Percentiles rank a stretch among this genome's conserved stretches.
Conservation (phyloP, 2,888 invertebrate species). For the Protophormia terraenovae region DNA sequence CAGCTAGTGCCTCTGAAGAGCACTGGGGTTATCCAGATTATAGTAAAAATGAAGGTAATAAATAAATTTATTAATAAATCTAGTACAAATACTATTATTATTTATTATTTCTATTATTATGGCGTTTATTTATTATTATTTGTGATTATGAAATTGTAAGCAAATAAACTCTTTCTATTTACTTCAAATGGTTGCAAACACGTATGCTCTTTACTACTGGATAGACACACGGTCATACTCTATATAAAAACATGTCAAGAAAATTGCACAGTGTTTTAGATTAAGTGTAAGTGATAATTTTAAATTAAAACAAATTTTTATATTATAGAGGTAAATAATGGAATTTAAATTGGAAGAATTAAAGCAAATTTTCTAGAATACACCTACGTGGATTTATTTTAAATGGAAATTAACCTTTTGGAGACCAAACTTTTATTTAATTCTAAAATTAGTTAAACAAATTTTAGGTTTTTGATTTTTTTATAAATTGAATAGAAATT, state of each 20-base stretch:
- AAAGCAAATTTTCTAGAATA: background rate
- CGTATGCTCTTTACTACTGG: too few relatives aligned
- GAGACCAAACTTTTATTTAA: background rate
- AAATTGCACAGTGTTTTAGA: constrained; percentile 21
- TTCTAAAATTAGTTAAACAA: too few relatives aligned
- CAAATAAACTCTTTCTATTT: constrained; percentile 17
- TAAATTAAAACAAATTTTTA: constrained; percentile 5
- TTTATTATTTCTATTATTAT: background rate
- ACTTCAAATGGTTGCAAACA: background rate
- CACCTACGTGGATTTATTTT: background rate
- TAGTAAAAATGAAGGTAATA: constrained; percentile 76
- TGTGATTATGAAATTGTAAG: constrained; percentile 10
- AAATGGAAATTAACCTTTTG: background rate
- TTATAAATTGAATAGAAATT: too few relatives aligned
- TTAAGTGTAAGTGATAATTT: constrained; percentile 26
- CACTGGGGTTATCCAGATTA: constrained; percentile 79
- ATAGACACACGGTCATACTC: background rate
- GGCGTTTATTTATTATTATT: background rate
- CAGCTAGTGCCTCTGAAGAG: constrained; percentile 65
- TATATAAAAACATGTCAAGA: background rate
- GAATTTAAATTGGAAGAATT: background rate
- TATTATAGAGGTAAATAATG: background rate
- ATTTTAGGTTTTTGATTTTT: too few relatives aligned
- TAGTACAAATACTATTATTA: background rate
- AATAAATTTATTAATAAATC: background rate